Conservation (phyloP, 2,113 vertebrate genomes). For the Percopsis transmontana region DNA sequence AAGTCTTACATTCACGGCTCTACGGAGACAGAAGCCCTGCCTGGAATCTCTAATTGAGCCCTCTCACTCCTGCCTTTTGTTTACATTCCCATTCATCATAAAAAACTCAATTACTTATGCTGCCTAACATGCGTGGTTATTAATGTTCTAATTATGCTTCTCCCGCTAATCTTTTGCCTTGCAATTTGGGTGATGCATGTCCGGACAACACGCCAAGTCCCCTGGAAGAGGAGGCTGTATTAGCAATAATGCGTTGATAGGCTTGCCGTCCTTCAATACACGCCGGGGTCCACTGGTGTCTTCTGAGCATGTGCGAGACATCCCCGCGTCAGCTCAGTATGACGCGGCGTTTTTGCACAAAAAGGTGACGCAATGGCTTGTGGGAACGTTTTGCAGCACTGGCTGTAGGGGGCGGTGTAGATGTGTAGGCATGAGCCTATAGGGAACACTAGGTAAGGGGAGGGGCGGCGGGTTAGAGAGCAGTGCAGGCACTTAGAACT, state of each 20-base stretch:
- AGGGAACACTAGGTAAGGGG: too few relatives aligned
- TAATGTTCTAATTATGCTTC: constrained; percentile 72
- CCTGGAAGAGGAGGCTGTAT: constrained; percentile 47
- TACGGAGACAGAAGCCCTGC: constrained; percentile 40
- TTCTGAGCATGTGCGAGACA: too few relatives aligned
- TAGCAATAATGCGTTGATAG: not conserved
- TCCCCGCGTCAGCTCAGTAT: too few relatives aligned
- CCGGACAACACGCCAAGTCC: constrained; percentile 39
- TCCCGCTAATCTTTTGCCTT: constrained; percentile 58
- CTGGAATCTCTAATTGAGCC: constrained; percentile 48
- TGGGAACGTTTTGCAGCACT: too few relatives aligned
- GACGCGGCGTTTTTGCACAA: too few relatives aligned
- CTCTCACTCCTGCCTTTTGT: constrained; percentile 62
- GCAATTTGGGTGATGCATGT: constrained; percentile 64
- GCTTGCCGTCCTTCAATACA: too few relatives aligned
- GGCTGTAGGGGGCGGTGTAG: too few relatives aligned
- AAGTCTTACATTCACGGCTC: constrained; percentile 41
- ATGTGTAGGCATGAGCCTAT: too few relatives aligned
- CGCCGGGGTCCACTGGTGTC: too few relatives aligned
- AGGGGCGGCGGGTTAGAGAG: too few relatives aligned
- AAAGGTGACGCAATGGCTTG: too few relatives aligned
- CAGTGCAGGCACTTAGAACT: too few relatives aligned
- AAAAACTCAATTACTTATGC: constrained; percentile 61
- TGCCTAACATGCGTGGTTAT: constrained; percentile 67
- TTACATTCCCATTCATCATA: constrained; percentile 62